Conservation (phyloP, 2,113 vertebrate genomes). For the Psilopsiagon aymara region DNA sequence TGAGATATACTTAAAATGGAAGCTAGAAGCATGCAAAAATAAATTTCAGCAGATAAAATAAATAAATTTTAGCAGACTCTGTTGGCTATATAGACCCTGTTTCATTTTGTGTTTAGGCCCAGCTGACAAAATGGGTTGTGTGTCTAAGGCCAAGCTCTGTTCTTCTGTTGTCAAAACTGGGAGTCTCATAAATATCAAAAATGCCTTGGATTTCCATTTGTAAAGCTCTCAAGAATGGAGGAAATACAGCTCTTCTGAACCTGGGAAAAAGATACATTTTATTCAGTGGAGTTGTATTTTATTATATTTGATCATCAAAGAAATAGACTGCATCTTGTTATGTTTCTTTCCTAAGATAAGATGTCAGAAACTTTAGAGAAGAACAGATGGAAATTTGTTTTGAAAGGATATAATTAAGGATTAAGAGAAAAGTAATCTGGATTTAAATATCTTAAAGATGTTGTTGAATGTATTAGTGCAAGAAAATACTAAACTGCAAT, state of each 20-base stretch:
- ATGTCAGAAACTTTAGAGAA: background rate
- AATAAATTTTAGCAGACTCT: background rate
- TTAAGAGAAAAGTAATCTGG: slow-evolving; percentile 41
- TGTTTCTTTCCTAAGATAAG: slow-evolving; percentile 2
- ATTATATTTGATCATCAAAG: background rate
- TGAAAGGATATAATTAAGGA: slow-evolving; percentile 55
- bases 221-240: background rate
- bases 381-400: slow-evolving; percentile 51
- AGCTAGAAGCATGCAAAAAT: background rate
- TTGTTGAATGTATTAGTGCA: background rate
- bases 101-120: background rate
- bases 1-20: background rate
- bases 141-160: background rate
- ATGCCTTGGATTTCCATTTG: background rate
- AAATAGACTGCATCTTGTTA: background rate
- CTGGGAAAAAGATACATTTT: background rate
- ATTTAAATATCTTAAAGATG: slow-evolving; percentile 55
- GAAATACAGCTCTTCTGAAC: background rate
- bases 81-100: background rate
- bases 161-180: background rate
- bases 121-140: background rate
- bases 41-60: too few relatives aligned
- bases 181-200: background rate
- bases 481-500: background rate
- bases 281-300: background rate